Evolutionary conservation across 2,797 vertebrate genomes (phyloP).

Genomic region (Sciurus carolinensis): DNA sequence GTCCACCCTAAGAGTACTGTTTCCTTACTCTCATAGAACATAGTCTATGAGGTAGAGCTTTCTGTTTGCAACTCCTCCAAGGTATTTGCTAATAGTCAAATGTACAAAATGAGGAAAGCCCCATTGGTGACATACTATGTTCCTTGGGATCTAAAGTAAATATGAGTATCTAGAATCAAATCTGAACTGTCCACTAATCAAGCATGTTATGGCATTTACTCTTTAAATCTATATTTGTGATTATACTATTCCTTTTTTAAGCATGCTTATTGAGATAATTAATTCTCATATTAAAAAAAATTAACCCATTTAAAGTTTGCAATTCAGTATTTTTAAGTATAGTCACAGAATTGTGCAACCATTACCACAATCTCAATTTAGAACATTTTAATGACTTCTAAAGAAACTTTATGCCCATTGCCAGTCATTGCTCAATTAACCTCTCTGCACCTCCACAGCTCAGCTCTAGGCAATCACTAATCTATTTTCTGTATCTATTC

Average conservation of each 20-base stretch:
- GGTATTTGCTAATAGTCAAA: not conserved
- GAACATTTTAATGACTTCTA: not conserved
- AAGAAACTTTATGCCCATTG: not conserved
- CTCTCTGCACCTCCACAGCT: not conserved
- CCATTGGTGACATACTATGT: not conserved
- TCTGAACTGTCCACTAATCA: not conserved
- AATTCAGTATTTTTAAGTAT: not conserved
- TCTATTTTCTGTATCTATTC: not conserved
- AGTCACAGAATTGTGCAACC: not conserved
- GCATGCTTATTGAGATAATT: not conserved
- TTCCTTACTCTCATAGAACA: not conserved
- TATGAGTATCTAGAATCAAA: not conserved
- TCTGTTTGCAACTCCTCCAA: not conserved
- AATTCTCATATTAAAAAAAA: not conserved
- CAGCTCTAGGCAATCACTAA: not conserved
- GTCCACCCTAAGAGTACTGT: not conserved
- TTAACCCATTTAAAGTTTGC: not conserved
- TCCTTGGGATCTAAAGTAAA: not conserved
- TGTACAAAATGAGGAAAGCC: not conserved
- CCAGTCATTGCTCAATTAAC: not conserved
- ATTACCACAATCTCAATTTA: not conserved
- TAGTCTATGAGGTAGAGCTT: not conserved
- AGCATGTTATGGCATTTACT: not conserved
- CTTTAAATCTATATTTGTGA: not conserved
- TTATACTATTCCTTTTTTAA: not conserved